Evolutionary conservation across 2,797 vertebrate genomes (phyloP).

Genomic region (Enteromius trimaculatus): DNA sequence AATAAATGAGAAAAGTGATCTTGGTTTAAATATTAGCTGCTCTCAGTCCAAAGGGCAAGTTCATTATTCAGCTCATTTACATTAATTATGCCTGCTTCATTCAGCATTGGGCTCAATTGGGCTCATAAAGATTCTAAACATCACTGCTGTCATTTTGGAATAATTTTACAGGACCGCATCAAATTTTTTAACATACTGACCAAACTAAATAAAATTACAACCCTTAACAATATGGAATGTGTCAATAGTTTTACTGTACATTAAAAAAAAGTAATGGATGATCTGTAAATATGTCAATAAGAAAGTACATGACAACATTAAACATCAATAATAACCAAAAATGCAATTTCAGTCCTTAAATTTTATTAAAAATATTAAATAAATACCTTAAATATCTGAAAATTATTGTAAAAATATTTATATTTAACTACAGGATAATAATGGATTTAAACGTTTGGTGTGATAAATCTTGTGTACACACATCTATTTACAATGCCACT

Average conservation of each 20-base stretch:
- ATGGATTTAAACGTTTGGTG: slow-evolving; percentile 2
- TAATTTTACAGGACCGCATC: background rate
- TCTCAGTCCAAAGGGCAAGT: slow-evolving; percentile 45
- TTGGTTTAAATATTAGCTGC: slow-evolving; percentile 43
- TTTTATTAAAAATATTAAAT: background rate
- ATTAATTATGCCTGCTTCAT: slow-evolving; percentile 46
- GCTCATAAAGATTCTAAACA: slow-evolving; percentile 10
- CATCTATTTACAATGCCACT: slow-evolving; percentile 18
- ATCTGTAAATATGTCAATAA: background rate
- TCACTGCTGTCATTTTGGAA: slow-evolving; percentile 5
- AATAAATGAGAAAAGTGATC: slow-evolving; percentile 33
- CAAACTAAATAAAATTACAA: background rate
- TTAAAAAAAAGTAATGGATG: background rate
- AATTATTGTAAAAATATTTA: background rate
- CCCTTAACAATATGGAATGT: background rate
- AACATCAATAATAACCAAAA: background rate
- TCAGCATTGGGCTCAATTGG: slow-evolving; percentile 39
- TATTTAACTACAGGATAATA: background rate
- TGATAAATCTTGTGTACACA: slow-evolving; percentile 35
- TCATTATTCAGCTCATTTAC: slow-evolving; percentile 54
- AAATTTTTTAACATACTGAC: slow-evolving; percentile 18
- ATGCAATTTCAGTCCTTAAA: background rate
- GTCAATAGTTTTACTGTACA: background rate
- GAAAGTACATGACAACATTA: background rate
- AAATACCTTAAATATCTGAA: background rate